Evolutionary conservation across 2,797 vertebrate genomes (phyloP), one percentile per base, ranked within the genome.

Genomic region (Lutjanus argentimaculatus): DNA sequence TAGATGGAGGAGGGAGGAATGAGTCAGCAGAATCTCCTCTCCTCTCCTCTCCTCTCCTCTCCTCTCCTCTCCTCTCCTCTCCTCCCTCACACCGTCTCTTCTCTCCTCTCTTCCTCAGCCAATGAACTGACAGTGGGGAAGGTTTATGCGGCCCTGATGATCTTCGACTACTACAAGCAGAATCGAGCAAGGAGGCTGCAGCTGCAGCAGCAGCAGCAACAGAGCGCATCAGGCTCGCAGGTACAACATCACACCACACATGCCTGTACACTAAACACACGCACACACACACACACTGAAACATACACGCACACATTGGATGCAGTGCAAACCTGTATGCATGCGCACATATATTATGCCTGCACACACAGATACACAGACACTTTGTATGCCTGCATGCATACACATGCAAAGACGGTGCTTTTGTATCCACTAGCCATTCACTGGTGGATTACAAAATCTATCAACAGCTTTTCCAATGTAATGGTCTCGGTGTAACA

Each of bases 131-230:
- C 98, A 0, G 97, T 99, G 79, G 98, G 98, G 56, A 99, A 99
- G 87, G 98, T 99, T 59, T 99, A 99, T 0, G 98, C 98, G 0
- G 98, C 98, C 0, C 95, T 98, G 75, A 99, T 99, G 98, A 99
- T 99, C 91, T 98, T 99, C 0, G 98, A 99, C 94, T 99, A 98
- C 95, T 98, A 97, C 91, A 99, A 99, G 81, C 98, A 98, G 94
- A 98, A 96, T 76, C 96, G 96, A 92, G 96, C 95, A 55, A 96
- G 94, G 88, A 96, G 95, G 79, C 94, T 96, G 15, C 97, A 97
- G 88, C 91, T 90, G 72, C 96, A 94, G 67, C 96, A 95, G 75
- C 94, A 95, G 75, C 95, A 93, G 72, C 92, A 93, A 46, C 92
- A 91, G 77, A 90, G 79, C 7, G 43, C 94, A 0, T 94, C 97